phyloP scores from a whole-genome alignment of 2,888 invertebrate species.

The Teinopalpus imperialis region DNA sequence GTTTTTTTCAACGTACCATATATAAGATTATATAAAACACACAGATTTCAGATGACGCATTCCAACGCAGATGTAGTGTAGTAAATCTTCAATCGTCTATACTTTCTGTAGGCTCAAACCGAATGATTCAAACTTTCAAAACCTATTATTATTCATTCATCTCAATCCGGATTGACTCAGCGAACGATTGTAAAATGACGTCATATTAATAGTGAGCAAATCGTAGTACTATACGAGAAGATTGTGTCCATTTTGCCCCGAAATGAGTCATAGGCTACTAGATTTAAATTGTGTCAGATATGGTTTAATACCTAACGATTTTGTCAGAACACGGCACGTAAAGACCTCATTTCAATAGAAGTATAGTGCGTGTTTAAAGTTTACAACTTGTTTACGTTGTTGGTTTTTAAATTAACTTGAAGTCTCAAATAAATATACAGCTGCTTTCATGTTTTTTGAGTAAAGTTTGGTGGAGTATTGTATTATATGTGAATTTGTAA shows the following conservation, averaged over 20 bases:
- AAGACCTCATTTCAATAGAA: neutral
- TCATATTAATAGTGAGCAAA: constrained; percentile 50
- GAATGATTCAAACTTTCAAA: constrained; percentile 27
- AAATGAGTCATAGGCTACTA: constrained; percentile 46
- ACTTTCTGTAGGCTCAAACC: constrained; percentile 1
- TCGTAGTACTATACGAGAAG: constrained; percentile 38
- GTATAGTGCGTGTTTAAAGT: neutral
- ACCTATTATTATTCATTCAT: constrained; percentile 47
- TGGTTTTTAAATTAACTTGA: too few species aligned
- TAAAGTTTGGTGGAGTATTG: too few species aligned
- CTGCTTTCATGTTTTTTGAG: too few species aligned
- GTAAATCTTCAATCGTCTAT: neutral
- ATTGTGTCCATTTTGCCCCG: constrained; percentile 39
- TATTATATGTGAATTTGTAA: too few species aligned
- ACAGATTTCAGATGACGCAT: neutral
- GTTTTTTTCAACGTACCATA: too few species aligned
- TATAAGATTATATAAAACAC: neutral
- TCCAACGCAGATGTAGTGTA: neutral
- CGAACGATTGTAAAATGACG: constrained; percentile 51
- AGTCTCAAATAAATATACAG: too few species aligned
- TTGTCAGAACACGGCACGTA: neutral
- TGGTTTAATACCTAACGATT: constrained; percentile 1
- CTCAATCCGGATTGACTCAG: constrained; percentile 52
- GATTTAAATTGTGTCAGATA: constrained; percentile 8
- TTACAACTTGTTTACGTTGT: too few species aligned